Conservation (phyloP, 2,888 invertebrate genomes). For the Rutpela maculata region DNA sequence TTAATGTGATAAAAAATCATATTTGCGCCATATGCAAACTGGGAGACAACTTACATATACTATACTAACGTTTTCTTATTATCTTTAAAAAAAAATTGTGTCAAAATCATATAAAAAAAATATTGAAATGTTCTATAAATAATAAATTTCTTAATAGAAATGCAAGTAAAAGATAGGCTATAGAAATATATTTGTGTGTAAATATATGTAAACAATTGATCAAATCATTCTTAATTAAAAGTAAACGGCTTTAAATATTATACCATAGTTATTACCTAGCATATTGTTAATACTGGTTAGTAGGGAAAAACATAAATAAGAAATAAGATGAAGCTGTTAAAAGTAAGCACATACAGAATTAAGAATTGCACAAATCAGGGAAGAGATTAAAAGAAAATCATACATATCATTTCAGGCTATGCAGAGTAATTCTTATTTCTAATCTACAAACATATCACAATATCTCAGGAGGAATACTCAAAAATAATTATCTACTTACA, state of each 20-base stretch:
- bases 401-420: neutral
- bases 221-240: too few relatives aligned
- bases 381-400: neutral
- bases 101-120: too few relatives aligned
- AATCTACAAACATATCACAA: neutral
- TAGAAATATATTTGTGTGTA: too few relatives aligned
- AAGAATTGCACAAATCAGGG: neutral
- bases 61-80: too few relatives aligned
- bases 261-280: neutral
- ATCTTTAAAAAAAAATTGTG: too few relatives aligned
- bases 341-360: neutral
- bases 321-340: neutral
- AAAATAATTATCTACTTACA: slow-evolving; percentile 60
- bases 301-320: neutral
- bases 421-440: slow-evolving; percentile 1
- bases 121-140: too few relatives aligned
- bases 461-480: neutral
- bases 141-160: too few relatives aligned
- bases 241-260: neutral
- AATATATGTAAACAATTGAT: too few relatives aligned
- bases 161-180: too few relatives aligned
- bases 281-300: neutral
- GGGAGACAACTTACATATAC: too few relatives aligned
- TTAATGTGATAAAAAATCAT: too few relatives aligned
- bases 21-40: too few relatives aligned